Evolutionary conservation across 2,888 invertebrate genomes (phyloP).

Genomic region (Lasioglossum villosulum): DNA sequence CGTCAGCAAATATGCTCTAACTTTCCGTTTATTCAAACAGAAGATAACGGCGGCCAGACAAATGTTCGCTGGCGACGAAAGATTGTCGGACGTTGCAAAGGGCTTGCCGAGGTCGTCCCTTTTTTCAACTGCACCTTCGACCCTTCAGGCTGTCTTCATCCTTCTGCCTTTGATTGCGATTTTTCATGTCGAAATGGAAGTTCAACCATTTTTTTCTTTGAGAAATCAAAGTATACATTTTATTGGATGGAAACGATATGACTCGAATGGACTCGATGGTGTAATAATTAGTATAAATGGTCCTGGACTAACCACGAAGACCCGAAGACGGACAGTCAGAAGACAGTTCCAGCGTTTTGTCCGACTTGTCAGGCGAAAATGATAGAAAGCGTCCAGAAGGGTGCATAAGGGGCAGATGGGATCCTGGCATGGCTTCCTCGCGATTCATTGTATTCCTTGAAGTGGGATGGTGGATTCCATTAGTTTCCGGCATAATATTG

Average conservation of each 20-base stretch:
- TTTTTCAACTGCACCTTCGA: neutral
- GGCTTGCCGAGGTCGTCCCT: neutral
- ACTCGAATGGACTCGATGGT: neutral
- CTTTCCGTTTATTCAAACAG: conserved; percentile 11
- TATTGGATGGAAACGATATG: no score
- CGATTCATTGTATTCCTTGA: neutral
- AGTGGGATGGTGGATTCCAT: neutral
- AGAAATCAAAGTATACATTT: no score
- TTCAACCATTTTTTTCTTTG: no score
- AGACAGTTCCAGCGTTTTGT: neutral
- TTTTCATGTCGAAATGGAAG: no score
- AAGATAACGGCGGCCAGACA: neutral
- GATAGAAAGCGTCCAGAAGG: neutral
- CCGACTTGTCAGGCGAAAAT: neutral
- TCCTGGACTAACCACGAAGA: neutral
- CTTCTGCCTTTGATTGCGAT: no score
- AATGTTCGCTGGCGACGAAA: neutral
- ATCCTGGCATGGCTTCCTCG: neutral
- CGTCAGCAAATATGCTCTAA: conserved; percentile 11
- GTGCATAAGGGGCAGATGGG: neutral
- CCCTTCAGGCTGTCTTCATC: neutral
- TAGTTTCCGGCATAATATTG: conserved; percentile 37
- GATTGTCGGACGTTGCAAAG: neutral
- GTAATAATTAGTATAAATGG: neutral
- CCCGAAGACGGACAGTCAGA: neutral